A percentile compares a stretch with the other conserved stretches of the same genome.
Evolutionary conservation across 2,797 vertebrate species (phyloP).

Genomic region (Sebastes iracundus): DNA sequence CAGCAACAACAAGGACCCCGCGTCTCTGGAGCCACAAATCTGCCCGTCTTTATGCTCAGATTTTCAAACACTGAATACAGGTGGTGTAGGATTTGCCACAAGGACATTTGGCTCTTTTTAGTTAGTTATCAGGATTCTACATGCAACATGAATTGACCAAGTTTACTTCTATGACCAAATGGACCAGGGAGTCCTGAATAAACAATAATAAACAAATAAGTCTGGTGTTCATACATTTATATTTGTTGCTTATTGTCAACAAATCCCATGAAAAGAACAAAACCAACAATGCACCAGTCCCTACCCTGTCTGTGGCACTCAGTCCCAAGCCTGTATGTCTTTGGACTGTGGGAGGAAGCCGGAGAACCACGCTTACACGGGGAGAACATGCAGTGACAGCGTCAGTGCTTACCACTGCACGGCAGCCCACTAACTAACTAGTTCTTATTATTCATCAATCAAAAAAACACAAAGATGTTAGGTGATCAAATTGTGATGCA

Average conservation of each 20-base stretch:
- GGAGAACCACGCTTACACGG: too few relatives aligned
- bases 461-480: too few relatives aligned
- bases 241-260: background rate
- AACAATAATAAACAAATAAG: background rate
- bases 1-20: slow-evolving; percentile 16
- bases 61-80: slow-evolving; percentile 1
- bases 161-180: background rate
- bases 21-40: slow-evolving; percentile 37
- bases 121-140: background rate
- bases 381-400: too few relatives aligned
- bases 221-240: background rate
- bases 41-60: slow-evolving; percentile 32
- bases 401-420: too few relatives aligned
- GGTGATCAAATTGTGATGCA: too few relatives aligned
- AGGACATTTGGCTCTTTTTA: background rate
- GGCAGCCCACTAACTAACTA: too few relatives aligned
- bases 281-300: background rate
- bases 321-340: background rate
- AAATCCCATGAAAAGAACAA: background rate
- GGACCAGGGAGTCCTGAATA: background rate
- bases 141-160: fast-evolving
- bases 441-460: too few relatives aligned
- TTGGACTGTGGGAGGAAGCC: too few relatives aligned
- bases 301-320: background rate
- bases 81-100: background rate